These are phyloP conservation scores for Bolinopsis microptera DNA, from an alignment of 37 sponge, comb jelly and placozoan species.

Conservation along the genomic window DNA sequence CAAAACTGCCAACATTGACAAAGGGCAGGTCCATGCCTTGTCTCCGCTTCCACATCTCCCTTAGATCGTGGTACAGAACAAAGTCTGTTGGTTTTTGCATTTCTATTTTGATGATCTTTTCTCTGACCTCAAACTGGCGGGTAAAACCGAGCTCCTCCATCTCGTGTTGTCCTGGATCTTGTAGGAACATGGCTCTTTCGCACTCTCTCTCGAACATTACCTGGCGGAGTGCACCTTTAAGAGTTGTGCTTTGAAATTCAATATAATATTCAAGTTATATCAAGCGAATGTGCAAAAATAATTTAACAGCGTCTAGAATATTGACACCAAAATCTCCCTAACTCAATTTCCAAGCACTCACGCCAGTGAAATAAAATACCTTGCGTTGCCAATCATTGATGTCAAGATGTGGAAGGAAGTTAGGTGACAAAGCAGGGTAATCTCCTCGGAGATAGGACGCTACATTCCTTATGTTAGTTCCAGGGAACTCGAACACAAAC, in stretches of 20 bases:
- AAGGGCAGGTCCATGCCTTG: constrained; percentile 43
- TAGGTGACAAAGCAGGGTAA: constrained; percentile 40
- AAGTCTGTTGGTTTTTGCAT: constrained; percentile 7
- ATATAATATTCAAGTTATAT: too few relatives aligned
- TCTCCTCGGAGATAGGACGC: not conserved
- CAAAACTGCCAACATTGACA: constrained; percentile 51
- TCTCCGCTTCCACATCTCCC: constrained; percentile 61
- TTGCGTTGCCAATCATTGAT: constrained; percentile 37
- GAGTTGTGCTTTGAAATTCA: not conserved
- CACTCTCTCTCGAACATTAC: constrained; percentile 52
- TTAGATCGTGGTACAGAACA: constrained; percentile 44
- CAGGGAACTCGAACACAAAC: constrained; percentile 58
- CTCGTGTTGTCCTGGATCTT: constrained; percentile 9
- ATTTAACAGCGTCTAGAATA: too few relatives aligned
- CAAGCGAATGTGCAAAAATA: too few relatives aligned
- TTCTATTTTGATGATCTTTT: constrained; percentile 44
- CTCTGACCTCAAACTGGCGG: constrained; percentile 49
- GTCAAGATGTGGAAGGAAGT: constrained; percentile 13
- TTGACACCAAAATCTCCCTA: too few relatives aligned
- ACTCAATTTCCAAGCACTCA: too few relatives aligned
- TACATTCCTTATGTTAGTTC: not conserved
- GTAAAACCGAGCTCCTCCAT: constrained; percentile 42
- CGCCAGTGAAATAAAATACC: not conserved
- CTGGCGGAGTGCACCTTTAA: not conserved
- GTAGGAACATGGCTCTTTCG: not conserved